These are phyloP conservation scores for Stenurella melanura DNA, from an alignment of 2,888 invertebrate species.

Conservation along the genomic window DNA sequence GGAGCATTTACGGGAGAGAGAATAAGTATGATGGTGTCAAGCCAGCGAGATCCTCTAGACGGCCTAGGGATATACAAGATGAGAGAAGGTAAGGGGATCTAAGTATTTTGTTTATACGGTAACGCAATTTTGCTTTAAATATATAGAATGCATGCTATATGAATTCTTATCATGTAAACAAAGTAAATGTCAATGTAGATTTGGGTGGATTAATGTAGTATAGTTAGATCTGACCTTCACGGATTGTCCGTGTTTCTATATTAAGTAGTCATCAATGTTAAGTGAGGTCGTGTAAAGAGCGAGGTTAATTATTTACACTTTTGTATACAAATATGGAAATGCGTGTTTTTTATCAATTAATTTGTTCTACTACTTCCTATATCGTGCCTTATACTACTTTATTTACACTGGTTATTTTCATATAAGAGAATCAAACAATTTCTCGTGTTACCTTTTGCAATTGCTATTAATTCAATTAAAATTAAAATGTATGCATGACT, in stretches of 20 bases:
- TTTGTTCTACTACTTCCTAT: constrained; percentile 7
- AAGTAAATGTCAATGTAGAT: constrained; percentile 30
- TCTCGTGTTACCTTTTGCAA: no score
- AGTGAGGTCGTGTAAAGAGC: constrained; percentile 44
- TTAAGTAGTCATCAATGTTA: constrained; percentile 44
- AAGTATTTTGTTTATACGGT: constrained; percentile 17
- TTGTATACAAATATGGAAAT: constrained; percentile 36
- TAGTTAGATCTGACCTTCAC: constrained; percentile 40
- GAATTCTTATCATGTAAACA: constrained; percentile 32
- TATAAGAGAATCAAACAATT: not conserved
- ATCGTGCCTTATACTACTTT: not conserved
- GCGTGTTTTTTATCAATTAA: not conserved
- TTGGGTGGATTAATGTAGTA: constrained; percentile 34
- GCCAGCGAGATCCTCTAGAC: constrained; percentile 71
- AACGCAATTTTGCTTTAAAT: not conserved
- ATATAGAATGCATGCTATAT: constrained; percentile 12
- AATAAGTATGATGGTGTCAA: constrained; percentile 86
- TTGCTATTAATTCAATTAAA: no score
- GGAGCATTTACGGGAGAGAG: constrained; percentile 88
- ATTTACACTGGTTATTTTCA: not conserved
- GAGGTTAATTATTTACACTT: constrained; percentile 13
- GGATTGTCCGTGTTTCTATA: constrained; percentile 43
- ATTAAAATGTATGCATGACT: no score
- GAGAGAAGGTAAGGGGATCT: constrained; percentile 74
- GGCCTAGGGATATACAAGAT: constrained; percentile 70